phyloP scores from a whole-genome alignment of 2,113 vertebrate species.

The Entomyzon cyanotis region DNA sequence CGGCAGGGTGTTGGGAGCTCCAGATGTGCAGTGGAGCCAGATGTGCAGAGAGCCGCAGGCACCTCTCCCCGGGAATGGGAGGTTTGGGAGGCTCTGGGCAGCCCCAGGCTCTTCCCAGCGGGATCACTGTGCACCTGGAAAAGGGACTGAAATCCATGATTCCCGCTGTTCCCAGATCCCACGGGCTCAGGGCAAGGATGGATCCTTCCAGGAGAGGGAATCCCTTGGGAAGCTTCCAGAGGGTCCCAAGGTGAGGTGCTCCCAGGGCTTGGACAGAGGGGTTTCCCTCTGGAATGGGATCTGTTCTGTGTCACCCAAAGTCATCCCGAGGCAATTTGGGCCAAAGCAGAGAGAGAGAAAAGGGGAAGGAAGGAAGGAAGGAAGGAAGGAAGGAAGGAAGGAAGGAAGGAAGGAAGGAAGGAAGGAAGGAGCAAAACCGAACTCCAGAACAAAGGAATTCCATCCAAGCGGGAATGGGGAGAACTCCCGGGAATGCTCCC shows the following conservation, averaged over 20 bases:
- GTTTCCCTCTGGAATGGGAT: too few relatives aligned
- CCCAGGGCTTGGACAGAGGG: too few relatives aligned
- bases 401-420: too few relatives aligned
- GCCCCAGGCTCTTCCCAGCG: neutral
- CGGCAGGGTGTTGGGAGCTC: neutral
- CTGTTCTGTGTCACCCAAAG: too few relatives aligned
- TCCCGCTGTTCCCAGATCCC: neutral
- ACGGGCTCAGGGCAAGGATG: neutral
- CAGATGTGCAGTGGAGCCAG: neutral
- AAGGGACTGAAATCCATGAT: fast-evolving
- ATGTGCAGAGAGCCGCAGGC: neutral
- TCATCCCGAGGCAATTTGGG: too few relatives aligned
- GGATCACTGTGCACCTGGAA: fast-evolving
- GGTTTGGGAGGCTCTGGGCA: neutral
- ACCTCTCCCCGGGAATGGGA: fast-evolving
- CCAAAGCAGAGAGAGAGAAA: too few relatives aligned
- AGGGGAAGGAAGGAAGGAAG: too few relatives aligned
- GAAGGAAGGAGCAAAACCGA: too few relatives aligned
- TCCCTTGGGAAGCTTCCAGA: neutral
- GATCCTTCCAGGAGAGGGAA: neutral
- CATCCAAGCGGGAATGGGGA: fast-evolving
- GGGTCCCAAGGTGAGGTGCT: neutral
- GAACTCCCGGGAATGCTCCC: neutral
- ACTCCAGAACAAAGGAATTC: too few relatives aligned
- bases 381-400: too few relatives aligned